Evolutionary conservation across 2,888 invertebrate genomes (phyloP).

Genomic region (Hanleya hanleyi): DNA sequence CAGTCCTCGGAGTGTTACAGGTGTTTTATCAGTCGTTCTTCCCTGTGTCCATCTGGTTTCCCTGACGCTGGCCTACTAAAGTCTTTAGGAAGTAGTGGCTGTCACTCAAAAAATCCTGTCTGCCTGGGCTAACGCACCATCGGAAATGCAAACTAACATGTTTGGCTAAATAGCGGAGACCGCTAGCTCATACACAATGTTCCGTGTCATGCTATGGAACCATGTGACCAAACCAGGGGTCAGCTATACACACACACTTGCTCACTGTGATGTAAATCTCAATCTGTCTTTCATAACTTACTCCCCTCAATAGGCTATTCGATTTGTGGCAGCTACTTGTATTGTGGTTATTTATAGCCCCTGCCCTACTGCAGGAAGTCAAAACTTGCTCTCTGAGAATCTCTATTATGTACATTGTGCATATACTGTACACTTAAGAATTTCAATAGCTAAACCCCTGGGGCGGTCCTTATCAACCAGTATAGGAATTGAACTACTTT

Average conservation of each 20-base stretch:
- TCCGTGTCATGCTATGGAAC: background rate
- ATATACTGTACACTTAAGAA: no score
- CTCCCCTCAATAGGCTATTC: background rate
- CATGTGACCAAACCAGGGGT: background rate
- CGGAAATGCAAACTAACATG: conserved; percentile 1
- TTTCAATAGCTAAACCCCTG: no score
- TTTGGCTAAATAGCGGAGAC: background rate
- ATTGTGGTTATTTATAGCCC: no score
- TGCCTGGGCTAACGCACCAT: background rate
- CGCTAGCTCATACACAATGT: background rate
- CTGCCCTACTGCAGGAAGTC: background rate
- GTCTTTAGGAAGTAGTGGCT: background rate
- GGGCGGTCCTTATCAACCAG: no score
- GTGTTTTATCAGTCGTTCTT: background rate
- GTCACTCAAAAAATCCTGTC: conserved; percentile 5
- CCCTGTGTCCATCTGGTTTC: background rate
- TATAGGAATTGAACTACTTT: no score
- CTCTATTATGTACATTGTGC: background rate
- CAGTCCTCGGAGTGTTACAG: no score
- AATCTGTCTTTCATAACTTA: background rate
- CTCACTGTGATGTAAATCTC: conserved; percentile 4
- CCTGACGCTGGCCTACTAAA: background rate
- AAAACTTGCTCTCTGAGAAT: background rate
- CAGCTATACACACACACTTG: background rate
- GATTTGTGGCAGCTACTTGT: background rate